Conservation (phyloP, 1,140 invertebrate genomes). For the Trichogramma pretiosum region DNA sequence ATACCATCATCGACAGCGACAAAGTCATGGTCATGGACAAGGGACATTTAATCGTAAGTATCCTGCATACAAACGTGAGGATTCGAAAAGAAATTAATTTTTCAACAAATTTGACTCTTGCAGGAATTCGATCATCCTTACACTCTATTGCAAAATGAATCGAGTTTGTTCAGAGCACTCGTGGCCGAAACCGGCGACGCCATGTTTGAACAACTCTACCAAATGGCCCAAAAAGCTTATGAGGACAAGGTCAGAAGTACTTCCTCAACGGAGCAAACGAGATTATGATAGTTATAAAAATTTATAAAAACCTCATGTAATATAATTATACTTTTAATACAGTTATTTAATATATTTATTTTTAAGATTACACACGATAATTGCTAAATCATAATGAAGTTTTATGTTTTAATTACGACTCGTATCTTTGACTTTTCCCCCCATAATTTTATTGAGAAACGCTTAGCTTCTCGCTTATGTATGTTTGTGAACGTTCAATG, state of each 20-base stretch:
- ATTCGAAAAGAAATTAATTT: too few relatives aligned
- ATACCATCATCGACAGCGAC: conserved; percentile 48
- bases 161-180: not conserved
- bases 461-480: too few relatives aligned
- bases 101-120: not conserved
- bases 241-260: not conserved
- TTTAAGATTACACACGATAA: not conserved
- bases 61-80: too few relatives aligned
- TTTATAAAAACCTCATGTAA: not conserved
- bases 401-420: too few relatives aligned
- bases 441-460: too few relatives aligned
- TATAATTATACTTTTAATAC: not conserved
- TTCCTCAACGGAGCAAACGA: not conserved
- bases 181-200: not conserved
- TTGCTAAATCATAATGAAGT: not conserved
- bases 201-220: not conserved
- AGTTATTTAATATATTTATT: not conserved
- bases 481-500: too few relatives aligned
- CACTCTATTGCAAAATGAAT: not conserved
- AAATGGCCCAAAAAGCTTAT: not conserved
- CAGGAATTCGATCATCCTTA: conserved; percentile 1
- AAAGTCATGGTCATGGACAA: conserved; percentile 57
- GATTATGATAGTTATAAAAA: not conserved
- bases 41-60: conserved; percentile 38
- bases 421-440: too few relatives aligned